phyloP scores from a whole-genome alignment of 2,888 invertebrate species.

The Noctua pronuba region DNA sequence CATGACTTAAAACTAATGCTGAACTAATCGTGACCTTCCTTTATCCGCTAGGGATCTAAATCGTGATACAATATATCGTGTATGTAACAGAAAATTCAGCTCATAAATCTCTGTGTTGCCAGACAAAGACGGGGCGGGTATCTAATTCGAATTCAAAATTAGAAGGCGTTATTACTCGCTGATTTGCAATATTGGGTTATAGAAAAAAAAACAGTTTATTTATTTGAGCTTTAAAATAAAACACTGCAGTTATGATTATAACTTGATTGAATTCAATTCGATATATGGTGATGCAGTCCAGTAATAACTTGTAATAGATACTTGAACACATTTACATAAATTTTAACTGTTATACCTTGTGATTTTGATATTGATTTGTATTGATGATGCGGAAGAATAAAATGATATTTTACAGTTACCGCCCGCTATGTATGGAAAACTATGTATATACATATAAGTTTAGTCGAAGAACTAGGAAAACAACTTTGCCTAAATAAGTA shows the following conservation, averaged over 20 bases:
- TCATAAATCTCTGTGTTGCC: conserved; percentile 40
- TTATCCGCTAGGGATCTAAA: conserved; percentile 44
- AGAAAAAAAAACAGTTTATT: conserved; percentile 5
- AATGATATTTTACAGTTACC: background rate
- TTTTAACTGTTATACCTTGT: background rate
- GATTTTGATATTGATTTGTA: background rate
- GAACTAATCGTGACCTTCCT: conserved; percentile 26
- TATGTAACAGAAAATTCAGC: conserved; percentile 15
- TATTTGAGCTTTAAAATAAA: background rate
- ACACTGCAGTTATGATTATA: background rate
- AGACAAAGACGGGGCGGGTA: conserved; percentile 18
- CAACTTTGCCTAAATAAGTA: background rate
- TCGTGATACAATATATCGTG: conserved; percentile 42
- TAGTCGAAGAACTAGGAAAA: background rate
- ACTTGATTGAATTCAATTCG: conserved; percentile 28
- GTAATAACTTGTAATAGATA: background rate
- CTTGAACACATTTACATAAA: background rate
- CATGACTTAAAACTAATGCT: background rate
- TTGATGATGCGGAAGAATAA: background rate
- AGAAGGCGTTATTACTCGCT: conserved; percentile 19
- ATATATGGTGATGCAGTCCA: conserved; percentile 9
- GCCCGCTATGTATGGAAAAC: background rate
- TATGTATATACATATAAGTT: too few species aligned
- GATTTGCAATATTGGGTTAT: background rate
- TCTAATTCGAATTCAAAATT: conserved; percentile 32